Conservation (phyloP, 2,113 vertebrate genomes). For the Cranoglanis bouderius region DNA sequence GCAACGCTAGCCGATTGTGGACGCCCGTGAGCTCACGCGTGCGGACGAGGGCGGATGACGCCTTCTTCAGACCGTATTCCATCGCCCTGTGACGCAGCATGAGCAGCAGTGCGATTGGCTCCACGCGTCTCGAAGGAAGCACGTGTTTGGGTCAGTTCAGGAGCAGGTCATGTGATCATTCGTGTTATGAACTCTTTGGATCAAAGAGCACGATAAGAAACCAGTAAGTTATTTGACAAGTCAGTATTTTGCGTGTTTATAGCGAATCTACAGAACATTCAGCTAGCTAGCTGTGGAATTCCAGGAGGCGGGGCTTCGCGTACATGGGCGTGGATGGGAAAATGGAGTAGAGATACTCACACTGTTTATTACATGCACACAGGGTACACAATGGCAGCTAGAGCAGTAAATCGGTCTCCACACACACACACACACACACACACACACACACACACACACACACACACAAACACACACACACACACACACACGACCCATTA, state of each 20-base stretch:
- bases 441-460: neutral
- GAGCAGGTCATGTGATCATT: neutral
- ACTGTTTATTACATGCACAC: neutral
- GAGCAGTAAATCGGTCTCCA: neutral
- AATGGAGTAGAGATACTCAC: neutral
- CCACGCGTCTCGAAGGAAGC: too few species aligned
- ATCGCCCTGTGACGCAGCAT: too few species aligned
- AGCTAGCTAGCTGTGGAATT: neutral
- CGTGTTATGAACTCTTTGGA: too few species aligned
- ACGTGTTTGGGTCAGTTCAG: neutral
- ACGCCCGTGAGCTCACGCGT: too few species aligned
- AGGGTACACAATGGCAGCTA: slow-evolving; percentile 9
- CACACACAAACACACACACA: neutral
- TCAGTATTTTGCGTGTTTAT: neutral
- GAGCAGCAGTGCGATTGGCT: too few species aligned
- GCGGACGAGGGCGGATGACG: too few species aligned
- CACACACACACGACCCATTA: slow-evolving; percentile 24
- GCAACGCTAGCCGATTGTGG: too few species aligned
- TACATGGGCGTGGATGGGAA: neutral
- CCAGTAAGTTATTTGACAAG: too few species aligned
- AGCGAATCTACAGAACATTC: neutral
- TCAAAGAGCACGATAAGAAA: too few species aligned
- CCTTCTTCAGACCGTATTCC: too few species aligned
- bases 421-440: neutral
- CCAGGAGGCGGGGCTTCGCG: neutral